Evolutionary conservation across 2,888 invertebrate species (phyloP), one percentile per base, ranked within the genome.

Genomic region (Volucella inflata): DNA sequence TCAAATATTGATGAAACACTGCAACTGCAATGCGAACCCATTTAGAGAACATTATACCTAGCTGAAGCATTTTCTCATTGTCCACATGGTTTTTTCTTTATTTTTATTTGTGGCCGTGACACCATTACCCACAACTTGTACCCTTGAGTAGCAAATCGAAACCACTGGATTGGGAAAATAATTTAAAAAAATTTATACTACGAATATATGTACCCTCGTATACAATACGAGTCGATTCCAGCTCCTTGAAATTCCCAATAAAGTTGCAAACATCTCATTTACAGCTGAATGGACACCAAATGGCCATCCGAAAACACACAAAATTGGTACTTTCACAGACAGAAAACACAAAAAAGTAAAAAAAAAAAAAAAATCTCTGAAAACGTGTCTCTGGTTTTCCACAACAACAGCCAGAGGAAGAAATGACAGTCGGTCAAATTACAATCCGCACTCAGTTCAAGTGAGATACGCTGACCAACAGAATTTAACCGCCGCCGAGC

Each of bases 351-450:
- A 11, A 30, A 11, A 48, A 44, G 46, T 17, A 53, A 59, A 55
- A 76, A 53, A 67, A 55, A 60, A 55, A 55, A 62, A 30, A 71
- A 21, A 60, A 74, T 44, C n/a, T 51, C 60, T 78, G 48, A 9
- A 64, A 71, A 78, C 78, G 78, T 78, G 78, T 78, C 65, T 48
- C 46, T 3, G 80, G 68, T 80, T 51, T 68, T 64, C 85, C 85
- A 72, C 85, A 85, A 81, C 81, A 83, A 72, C 68, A 64, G 67
- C 50, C 67, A 30, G 57, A 50, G 30, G 81, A 67, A 71, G 80
- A 77, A 85, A 81, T 85, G 85, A 85, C 85, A 85, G 81, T 85
- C 81, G 85, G 85, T 85, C 85, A 85, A 85, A 85, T 85, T 85
- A 81, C 85, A 85, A 80, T 85, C 81, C 81, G 81, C 71, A 80